Conservation (phyloP, 2,113 vertebrate genomes). For the Platichthys stellatus region DNA sequence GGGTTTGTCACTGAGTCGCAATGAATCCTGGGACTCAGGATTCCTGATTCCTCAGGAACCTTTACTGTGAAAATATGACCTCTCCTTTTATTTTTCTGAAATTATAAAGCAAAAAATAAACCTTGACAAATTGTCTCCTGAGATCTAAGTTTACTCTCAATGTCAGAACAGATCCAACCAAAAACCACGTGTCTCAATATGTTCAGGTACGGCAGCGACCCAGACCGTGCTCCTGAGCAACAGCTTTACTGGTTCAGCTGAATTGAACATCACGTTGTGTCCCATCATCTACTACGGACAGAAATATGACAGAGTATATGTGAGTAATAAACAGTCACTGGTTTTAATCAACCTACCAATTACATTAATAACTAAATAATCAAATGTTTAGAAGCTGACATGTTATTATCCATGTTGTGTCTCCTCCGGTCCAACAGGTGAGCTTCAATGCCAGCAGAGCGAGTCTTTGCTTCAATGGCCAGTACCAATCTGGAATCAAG, state of each 20-base stretch:
- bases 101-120: too few relatives aligned
- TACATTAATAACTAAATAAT: neutral
- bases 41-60: too few relatives aligned
- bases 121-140: neutral
- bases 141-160: neutral
- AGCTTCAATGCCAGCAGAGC: constrained; percentile 33
- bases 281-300: constrained; percentile 63
- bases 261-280: constrained; percentile 50
- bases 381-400: neutral
- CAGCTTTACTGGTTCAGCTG: constrained; percentile 45
- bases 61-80: too few relatives aligned
- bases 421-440: constrained; percentile 32
- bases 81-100: too few relatives aligned
- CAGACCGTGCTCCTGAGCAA: neutral
- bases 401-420: neutral
- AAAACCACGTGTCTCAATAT: neutral
- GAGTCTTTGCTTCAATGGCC: constrained; percentile 53
- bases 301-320: constrained; percentile 53
- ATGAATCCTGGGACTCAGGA: too few relatives aligned
- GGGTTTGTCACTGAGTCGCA: too few relatives aligned
- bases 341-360: neutral
- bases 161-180: too few relatives aligned
- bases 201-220: constrained; percentile 31
- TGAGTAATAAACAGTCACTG: constrained; percentile 28
- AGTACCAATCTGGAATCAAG: constrained; percentile 14